phyloP scores from a whole-genome alignment of 2,888 invertebrate genomes.

The Drosophila helvetica region DNA sequence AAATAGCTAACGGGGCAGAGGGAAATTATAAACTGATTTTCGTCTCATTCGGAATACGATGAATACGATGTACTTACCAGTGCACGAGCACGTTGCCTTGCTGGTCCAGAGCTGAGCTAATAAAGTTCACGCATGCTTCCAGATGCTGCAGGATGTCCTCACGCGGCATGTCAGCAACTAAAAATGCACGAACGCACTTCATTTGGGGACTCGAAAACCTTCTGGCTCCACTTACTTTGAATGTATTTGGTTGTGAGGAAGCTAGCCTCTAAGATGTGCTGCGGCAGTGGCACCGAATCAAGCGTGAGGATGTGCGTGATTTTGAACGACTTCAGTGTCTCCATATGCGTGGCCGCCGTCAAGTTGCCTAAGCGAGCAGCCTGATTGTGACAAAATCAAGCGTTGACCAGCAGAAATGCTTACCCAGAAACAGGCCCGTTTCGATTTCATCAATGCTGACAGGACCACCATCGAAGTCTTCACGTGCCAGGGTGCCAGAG shows the following conservation, averaged over 20 bases:
- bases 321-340: constrained; percentile 87
- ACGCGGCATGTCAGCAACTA: constrained; percentile 92
- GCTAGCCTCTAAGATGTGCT: constrained; percentile 88
- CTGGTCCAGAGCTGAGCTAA: constrained; percentile 87
- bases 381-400: background rate
- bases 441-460: constrained; percentile 83
- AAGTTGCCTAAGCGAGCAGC: constrained; percentile 87
- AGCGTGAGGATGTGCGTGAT: constrained; percentile 92
- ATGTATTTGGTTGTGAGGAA: constrained; percentile 90
- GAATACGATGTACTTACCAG: constrained; percentile 86
- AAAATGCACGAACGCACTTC: constrained; percentile 21
- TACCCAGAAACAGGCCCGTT: constrained; percentile 82
- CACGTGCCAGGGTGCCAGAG: constrained; percentile 72
- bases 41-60: background rate
- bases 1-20: constrained; percentile 87
- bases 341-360: constrained; percentile 90
- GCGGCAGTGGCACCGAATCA: constrained; percentile 92
- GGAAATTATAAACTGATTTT: background rate
- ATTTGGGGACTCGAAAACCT: background rate
- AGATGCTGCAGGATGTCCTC: constrained; percentile 93
- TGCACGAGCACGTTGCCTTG: constrained; percentile 92
- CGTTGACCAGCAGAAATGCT: background rate
- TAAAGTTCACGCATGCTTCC: constrained; percentile 91
- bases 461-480: constrained; percentile 84
- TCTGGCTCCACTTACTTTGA: constrained; percentile 85